These are phyloP conservation scores for Cyprinodon diabolis DNA, from an alignment of 2,797 vertebrate genomes.

Conservation along the genomic window DNA sequence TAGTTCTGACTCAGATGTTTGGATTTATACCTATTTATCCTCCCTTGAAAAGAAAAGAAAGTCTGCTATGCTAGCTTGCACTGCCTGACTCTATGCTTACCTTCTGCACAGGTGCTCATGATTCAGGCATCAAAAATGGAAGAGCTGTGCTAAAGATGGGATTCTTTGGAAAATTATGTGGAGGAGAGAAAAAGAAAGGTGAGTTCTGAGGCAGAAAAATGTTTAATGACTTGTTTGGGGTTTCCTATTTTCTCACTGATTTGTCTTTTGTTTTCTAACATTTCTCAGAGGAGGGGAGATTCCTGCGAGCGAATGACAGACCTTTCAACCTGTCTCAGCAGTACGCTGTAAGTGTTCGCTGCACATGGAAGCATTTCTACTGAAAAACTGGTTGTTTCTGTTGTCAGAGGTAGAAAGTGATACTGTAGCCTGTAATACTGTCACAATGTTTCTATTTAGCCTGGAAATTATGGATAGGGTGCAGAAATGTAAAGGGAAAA, in stretches of 20 bases:
- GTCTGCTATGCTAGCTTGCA: background rate
- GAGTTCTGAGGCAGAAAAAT: conserved; percentile 12
- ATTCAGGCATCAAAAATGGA: conserved; percentile 76
- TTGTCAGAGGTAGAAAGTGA: background rate
- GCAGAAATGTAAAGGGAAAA: too few species aligned
- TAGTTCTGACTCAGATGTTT: too few species aligned
- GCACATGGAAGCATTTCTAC: background rate
- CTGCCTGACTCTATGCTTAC: background rate
- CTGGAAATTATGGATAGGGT: too few species aligned
- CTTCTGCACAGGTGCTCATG: background rate
- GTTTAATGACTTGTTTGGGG: background rate
- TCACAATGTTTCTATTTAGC: too few species aligned
- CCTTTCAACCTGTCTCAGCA: conserved; percentile 84
- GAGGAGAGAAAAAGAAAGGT: conserved; percentile 77
- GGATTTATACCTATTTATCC: background rate
- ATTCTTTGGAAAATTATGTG: conserved; percentile 63
- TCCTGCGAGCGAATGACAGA: conserved; percentile 88
- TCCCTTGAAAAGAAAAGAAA: background rate
- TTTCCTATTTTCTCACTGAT: background rate
- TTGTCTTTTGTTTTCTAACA: background rate
- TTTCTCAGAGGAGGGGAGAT: conserved; percentile 84
- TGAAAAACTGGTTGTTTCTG: background rate
- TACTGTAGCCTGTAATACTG: too few species aligned
- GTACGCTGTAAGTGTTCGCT: conserved; percentile 86
- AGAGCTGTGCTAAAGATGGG: conserved; percentile 74